phyloP scores from a whole-genome alignment of 1,140 invertebrate species.

The Drosophila pandora region DNA sequence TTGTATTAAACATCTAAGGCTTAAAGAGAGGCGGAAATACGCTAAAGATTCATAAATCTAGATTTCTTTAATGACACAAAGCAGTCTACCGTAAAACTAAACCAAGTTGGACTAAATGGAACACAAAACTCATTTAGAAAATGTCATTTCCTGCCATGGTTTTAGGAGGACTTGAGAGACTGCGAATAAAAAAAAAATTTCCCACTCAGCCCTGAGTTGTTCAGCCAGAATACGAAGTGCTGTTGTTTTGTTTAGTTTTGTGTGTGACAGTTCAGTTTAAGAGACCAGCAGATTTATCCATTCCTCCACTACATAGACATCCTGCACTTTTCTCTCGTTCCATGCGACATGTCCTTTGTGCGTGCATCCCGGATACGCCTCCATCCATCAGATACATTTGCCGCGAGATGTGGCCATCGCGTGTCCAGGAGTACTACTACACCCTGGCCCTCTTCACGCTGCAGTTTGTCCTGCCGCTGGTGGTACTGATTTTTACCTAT shows the following conservation, averaged over 20 bases:
- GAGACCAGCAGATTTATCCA: slow-evolving; percentile 8
- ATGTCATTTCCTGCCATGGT: slow-evolving; percentile 8
- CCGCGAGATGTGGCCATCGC: slow-evolving; percentile 87
- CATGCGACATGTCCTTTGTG: slow-evolving; percentile 12
- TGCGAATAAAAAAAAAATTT: slow-evolving; percentile 38
- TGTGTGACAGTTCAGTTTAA: slow-evolving; percentile 29
- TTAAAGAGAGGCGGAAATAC: too few species aligned
- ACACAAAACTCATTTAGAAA: background rate
- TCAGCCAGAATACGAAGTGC: slow-evolving; percentile 1
- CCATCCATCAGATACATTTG: slow-evolving; percentile 86
- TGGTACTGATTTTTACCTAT: slow-evolving; percentile 94
- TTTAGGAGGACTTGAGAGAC: slow-evolving; percentile 1
- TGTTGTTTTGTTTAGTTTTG: slow-evolving; percentile 17
- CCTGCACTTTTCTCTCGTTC: slow-evolving; percentile 17
- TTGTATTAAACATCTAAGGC: too few species aligned
- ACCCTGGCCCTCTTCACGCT: slow-evolving; percentile 90
- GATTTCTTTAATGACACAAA: background rate
- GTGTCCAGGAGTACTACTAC: slow-evolving; percentile 88
- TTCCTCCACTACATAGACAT: slow-evolving; percentile 47
- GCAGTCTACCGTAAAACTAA: background rate
- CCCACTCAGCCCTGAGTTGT: slow-evolving; percentile 4
- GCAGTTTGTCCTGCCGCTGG: slow-evolving; percentile 93
- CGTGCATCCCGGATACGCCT: slow-evolving; percentile 3
- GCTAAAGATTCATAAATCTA: background rate
- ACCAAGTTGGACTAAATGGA: background rate